These are phyloP conservation scores for Parasteatoda lunata DNA, from an alignment of 2,888 invertebrate genomes.

Conservation along the genomic window DNA sequence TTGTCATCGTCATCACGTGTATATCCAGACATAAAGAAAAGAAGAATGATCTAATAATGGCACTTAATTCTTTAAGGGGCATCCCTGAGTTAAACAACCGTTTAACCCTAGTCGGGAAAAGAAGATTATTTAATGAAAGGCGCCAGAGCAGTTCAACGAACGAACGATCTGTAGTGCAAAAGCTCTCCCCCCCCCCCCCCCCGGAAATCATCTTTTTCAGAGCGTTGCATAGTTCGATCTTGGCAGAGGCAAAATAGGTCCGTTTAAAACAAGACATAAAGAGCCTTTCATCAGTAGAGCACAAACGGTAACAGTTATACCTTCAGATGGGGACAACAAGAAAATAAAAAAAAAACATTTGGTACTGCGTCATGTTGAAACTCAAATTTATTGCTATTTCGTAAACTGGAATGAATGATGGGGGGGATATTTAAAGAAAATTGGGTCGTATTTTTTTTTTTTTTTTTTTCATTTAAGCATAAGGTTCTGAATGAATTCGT, in stretches of 20 bases:
- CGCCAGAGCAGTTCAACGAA: slow-evolving; percentile 15
- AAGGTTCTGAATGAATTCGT: too few relatives aligned
- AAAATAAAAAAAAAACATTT: too few relatives aligned
- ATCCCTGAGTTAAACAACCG: not conserved
- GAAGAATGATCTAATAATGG: not conserved
- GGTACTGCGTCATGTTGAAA: too few relatives aligned
- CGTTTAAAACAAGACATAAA: not conserved
- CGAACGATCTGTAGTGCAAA: not conserved
- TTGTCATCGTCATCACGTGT: not conserved
- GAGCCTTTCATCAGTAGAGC: not conserved
- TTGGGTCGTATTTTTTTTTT: too few relatives aligned
- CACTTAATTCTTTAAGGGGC: not conserved
- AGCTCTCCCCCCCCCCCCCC: not conserved
- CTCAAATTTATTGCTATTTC: too few relatives aligned
- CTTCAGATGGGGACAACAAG: too few relatives aligned
- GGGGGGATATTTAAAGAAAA: too few relatives aligned
- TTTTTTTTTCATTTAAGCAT: too few relatives aligned
- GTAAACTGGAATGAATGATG: too few relatives aligned
- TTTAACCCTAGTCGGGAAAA: not conserved
- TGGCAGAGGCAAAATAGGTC: not conserved
- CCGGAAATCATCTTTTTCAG: not conserved
- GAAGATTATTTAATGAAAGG: slow-evolving; percentile 3
- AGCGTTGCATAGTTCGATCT: not conserved
- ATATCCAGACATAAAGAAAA: not conserved
- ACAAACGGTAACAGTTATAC: not conserved